Evolutionary conservation across 2,113 vertebrate genomes (phyloP).

Genomic region (Boleophthalmus pectinirostris): DNA sequence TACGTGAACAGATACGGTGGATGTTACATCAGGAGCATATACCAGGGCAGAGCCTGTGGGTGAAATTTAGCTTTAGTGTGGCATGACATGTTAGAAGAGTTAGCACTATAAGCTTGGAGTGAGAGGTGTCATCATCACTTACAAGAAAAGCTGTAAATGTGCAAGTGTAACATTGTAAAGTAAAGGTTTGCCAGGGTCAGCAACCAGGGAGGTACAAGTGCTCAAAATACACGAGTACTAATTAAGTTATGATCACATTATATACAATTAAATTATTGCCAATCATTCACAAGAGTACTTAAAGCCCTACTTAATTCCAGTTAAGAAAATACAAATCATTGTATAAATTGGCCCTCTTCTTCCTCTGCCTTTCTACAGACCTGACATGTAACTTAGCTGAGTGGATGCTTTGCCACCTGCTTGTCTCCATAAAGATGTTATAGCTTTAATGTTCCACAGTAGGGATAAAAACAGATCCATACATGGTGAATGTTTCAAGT

Average conservation of each 20-base stretch:
- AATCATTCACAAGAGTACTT: too few relatives aligned
- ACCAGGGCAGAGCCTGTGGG: slow-evolving; percentile 46
- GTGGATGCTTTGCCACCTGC: background rate
- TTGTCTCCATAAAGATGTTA: background rate
- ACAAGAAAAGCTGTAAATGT: slow-evolving; percentile 39
- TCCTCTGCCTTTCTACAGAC: too few relatives aligned
- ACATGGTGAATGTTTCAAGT: background rate
- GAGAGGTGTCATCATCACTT: slow-evolving; percentile 47
- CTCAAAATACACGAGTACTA: background rate
- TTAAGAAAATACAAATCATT: too few relatives aligned
- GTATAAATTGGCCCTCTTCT: too few relatives aligned
- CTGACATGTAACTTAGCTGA: background rate
- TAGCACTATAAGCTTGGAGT: slow-evolving; percentile 59
- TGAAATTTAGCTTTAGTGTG: slow-evolving; percentile 52
- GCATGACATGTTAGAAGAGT: slow-evolving; percentile 42
- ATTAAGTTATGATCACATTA: too few relatives aligned
- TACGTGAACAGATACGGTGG: slow-evolving; percentile 59
- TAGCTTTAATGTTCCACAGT: background rate
- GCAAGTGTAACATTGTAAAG: background rate
- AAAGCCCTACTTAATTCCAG: too few relatives aligned
- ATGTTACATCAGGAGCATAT: slow-evolving; percentile 56
- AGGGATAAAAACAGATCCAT: background rate
- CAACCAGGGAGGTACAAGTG: background rate
- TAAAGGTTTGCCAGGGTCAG: slow-evolving; percentile 3
- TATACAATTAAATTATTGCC: too few relatives aligned